Percentiles rank a stretch among this genome's conserved stretches.
phyloP scores from a whole-genome alignment of 2,113 vertebrate species.

The Crotalus viridis region DNA sequence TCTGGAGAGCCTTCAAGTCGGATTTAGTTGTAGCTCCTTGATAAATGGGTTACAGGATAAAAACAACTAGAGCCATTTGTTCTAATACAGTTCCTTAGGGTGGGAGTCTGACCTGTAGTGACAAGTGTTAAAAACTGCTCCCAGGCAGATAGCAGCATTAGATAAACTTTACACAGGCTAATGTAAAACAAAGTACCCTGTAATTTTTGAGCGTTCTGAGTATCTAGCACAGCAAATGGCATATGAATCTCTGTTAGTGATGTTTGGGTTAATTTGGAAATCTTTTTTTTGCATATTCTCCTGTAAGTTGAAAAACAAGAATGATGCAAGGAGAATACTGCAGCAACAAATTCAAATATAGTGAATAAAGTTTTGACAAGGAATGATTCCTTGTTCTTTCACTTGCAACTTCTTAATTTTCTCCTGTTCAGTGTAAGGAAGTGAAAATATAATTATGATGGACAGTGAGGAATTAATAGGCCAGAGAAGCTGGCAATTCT shows the following conservation, averaged over 20 bases:
- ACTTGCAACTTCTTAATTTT: neutral
- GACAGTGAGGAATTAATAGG: neutral
- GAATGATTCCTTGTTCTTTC: neutral
- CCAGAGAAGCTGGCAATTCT: neutral
- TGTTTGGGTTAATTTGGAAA: neutral
- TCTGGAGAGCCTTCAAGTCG: slow-evolving; percentile 63
- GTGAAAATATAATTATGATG: neutral
- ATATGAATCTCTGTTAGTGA: slow-evolving; percentile 1
- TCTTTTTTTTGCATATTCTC: neutral
- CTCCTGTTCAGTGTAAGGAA: neutral
- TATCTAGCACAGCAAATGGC: neutral
- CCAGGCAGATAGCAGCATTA: neutral
- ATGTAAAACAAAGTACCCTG: slow-evolving; percentile 31
- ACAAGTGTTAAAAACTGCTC: slow-evolving; percentile 60
- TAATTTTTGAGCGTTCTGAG: neutral
- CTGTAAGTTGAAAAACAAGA: neutral
- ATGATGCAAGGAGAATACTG: neutral
- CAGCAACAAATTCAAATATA: neutral
- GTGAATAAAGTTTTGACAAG: neutral
- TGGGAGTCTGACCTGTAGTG: slow-evolving; percentile 53
- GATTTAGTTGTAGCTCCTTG: slow-evolving; percentile 60
- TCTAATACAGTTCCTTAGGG: slow-evolving; percentile 50
- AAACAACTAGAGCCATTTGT: slow-evolving; percentile 34
- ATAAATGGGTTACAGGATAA: slow-evolving; percentile 42
- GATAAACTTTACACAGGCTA: slow-evolving; percentile 36